Evolutionary conservation across 2,113 vertebrate genomes (phyloP).

Genomic region (Meriones unguiculatus): DNA sequence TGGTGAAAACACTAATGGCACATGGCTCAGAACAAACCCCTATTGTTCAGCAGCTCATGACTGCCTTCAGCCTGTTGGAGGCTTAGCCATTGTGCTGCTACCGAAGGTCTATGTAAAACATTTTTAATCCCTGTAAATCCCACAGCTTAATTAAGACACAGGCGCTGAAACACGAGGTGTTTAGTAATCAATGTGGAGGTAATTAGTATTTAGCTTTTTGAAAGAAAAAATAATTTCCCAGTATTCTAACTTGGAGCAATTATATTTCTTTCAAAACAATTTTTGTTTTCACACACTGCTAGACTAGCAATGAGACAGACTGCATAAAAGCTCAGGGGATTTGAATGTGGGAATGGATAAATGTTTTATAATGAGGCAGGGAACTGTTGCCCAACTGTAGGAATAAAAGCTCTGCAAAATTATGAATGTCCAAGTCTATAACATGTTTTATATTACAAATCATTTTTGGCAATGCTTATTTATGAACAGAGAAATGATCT

Average conservation of each 20-base stretch:
- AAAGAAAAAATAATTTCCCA: conserved; percentile 46
- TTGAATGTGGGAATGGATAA: conserved; percentile 29
- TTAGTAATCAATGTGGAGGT: conserved; percentile 59
- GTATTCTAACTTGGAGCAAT: conserved; percentile 50
- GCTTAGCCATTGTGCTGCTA: conserved; percentile 38
- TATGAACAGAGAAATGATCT: conserved; percentile 56
- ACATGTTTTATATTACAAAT: conserved; percentile 44
- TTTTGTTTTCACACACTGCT: conserved; percentile 59
- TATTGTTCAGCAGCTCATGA: neutral
- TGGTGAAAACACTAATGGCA: neutral
- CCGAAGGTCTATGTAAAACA: conserved; percentile 34
- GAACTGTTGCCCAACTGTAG: conserved; percentile 3
- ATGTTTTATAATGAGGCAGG: conserved; percentile 47
- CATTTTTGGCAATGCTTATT: conserved; percentile 51
- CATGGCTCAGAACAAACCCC: neutral
- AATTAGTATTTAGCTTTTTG: conserved; percentile 66
- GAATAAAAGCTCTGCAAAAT: conserved; percentile 35
- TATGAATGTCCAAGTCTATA: conserved; percentile 51
- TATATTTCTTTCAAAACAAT: conserved; percentile 57
- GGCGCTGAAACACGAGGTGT: conserved; percentile 1
- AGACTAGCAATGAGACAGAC: conserved; percentile 1
- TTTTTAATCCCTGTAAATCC: conserved; percentile 35
- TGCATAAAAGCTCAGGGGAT: conserved; percentile 28
- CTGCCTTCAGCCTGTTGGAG: neutral
- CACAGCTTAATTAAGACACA: conserved; percentile 59